Percentiles rank a stretch among this genome's conserved stretches.
Evolutionary conservation across 2,888 invertebrate genomes (phyloP).

Genomic region (Pseudococcus jackbeardsleyi): DNA sequence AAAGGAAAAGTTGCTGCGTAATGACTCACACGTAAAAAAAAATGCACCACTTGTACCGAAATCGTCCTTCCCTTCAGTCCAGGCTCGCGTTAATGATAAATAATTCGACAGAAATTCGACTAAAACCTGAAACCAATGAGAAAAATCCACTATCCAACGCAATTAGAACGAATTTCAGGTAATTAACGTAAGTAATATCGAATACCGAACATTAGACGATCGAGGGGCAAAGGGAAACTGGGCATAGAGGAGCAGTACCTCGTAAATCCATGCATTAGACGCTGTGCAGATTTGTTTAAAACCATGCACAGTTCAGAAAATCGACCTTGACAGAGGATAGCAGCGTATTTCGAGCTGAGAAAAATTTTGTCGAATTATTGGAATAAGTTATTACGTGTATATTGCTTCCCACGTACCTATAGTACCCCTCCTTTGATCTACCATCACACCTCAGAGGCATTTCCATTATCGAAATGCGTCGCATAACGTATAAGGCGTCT

Average conservation of each 20-base stretch:
- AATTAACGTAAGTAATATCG: background rate
- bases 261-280: background rate
- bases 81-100: too few species aligned
- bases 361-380: slow-evolving; percentile 24
- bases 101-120: too few species aligned
- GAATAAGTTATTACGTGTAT: background rate
- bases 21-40: too few species aligned
- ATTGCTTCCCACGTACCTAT: background rate
- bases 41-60: too few species aligned
- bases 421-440: background rate
- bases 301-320: background rate
- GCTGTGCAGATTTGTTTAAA: background rate
- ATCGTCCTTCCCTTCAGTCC: too few species aligned
- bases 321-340: background rate
- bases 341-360: background rate
- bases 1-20: too few species aligned
- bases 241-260: background rate
- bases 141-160: too few species aligned
- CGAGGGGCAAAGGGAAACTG: background rate
- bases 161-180: too few species aligned
- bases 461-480: background rate
- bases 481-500: background rate
- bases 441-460: background rate
- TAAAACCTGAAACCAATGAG: too few species aligned
- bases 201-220: background rate